phyloP scores from a whole-genome alignment of 2,113 vertebrate species.

The Candoia aspera region DNA sequence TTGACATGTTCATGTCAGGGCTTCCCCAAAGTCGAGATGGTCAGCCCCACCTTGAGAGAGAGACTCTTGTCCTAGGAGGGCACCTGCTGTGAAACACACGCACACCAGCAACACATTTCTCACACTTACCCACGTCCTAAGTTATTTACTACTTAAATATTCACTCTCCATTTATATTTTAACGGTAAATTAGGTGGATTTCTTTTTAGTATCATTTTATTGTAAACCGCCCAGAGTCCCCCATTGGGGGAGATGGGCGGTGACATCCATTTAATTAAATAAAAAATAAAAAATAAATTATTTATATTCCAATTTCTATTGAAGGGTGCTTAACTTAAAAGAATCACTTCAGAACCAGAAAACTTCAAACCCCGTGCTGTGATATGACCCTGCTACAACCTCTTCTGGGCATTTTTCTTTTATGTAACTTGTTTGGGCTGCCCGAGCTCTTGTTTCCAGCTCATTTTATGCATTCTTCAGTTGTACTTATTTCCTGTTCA shows the following conservation, averaged over 20 bases:
- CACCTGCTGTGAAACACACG: neutral
- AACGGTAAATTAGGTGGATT: no score
- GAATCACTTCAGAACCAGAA: neutral
- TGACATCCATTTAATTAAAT: no score
- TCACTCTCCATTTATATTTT: no score
- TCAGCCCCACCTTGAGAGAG: neutral
- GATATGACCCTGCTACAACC: neutral
- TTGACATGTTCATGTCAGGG: neutral
- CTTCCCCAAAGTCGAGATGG: neutral
- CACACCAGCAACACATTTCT: neutral
- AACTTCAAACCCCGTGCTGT: neutral
- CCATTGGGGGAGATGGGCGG: no score
- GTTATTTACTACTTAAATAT: neutral
- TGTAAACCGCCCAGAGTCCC: no score
- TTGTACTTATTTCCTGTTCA: constrained; percentile 28
- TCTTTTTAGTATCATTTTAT: no score
- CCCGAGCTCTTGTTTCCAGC: neutral
- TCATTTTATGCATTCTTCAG: constrained; percentile 4
- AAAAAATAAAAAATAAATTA: no score
- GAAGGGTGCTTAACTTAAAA: neutral
- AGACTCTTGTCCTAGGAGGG: neutral
- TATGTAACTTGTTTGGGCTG: constrained; percentile 3
- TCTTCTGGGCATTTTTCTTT: neutral
- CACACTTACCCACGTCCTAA: neutral
- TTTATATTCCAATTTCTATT: neutral